Conservation (phyloP, 2,888 invertebrate genomes). For the Geotrupes spiniger region DNA sequence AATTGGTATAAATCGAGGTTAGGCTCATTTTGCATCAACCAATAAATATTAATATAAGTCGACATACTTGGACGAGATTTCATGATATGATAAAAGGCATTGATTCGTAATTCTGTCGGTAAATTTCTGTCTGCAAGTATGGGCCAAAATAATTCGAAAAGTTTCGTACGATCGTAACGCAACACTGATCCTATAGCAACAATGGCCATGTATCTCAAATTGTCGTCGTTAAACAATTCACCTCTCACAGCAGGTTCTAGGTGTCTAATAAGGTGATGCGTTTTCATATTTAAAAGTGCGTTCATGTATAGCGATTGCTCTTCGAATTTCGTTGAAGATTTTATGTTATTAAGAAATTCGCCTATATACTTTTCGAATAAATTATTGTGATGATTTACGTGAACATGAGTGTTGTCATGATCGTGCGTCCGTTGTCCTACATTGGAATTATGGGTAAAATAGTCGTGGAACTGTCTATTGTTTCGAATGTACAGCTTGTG, state of each 20-base stretch:
- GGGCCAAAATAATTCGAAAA: conserved; percentile 50
- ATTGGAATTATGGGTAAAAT: background rate
- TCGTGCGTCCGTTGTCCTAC: no score
- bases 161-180: conserved; percentile 23
- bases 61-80: conserved; percentile 42
- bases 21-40: conserved; percentile 50
- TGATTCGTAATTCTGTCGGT: conserved; percentile 47
- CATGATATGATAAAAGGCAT: conserved; percentile 51
- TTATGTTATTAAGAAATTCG: conserved; percentile 32
- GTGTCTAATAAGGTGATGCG: conserved; percentile 44
- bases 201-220: conserved; percentile 49
- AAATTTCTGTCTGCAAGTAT: conserved; percentile 47
- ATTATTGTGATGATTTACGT: conserved; percentile 6
- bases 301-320: conserved; percentile 49
- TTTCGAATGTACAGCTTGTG: conserved; percentile 38
- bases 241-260: conserved; percentile 49
- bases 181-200: conserved; percentile 41
- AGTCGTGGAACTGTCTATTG: conserved; percentile 18
- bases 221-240: conserved; percentile 37
- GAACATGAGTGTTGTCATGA: no score
- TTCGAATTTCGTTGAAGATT: conserved; percentile 37
- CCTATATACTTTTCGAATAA: conserved; percentile 35
- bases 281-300: conserved; percentile 51
- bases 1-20: conserved; percentile 51
- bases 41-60: conserved; percentile 46